Evolutionary conservation across 35 echinoderm and acorn worm species (phyloP).

Genomic region (Lytechinus pictus): DNA sequence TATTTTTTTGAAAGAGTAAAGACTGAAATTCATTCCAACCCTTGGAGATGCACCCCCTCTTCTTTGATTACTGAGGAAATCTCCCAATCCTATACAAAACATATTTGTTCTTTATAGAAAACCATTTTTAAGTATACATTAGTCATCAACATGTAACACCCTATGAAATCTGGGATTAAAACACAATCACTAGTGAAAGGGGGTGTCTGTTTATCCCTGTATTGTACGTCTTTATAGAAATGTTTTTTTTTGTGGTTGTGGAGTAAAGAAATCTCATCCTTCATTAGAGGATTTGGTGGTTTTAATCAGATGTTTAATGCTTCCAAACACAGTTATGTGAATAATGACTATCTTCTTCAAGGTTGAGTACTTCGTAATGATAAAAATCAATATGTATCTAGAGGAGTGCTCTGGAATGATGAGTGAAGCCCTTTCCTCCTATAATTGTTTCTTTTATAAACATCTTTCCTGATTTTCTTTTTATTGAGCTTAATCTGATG

Average conservation of each 20-base stretch:
- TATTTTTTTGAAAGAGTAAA: too few relatives aligned
- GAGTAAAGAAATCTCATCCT: constrained; percentile 24
- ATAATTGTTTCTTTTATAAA: background rate
- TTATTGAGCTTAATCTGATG: background rate
- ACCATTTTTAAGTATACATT: background rate
- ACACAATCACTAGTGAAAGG: background rate
- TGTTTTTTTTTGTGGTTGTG: background rate
- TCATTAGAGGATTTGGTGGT: constrained; percentile 2
- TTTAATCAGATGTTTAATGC: background rate
- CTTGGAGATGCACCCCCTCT: background rate
- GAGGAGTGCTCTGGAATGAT: background rate
- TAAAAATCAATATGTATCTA: background rate
- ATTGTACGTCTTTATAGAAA: background rate
- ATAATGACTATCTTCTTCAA: background rate
- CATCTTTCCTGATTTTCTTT: background rate
- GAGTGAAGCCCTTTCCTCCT: background rate
- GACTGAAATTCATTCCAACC: background rate
- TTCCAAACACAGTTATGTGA: background rate
- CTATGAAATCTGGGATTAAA: background rate
- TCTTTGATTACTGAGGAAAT: background rate
- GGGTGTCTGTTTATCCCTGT: background rate
- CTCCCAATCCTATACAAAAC: background rate
- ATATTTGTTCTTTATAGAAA: background rate
- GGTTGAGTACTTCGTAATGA: background rate
- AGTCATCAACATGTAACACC: background rate